Conservation (phyloP, 2,113 vertebrate genomes). For the Lophotis ruficrista region DNA sequence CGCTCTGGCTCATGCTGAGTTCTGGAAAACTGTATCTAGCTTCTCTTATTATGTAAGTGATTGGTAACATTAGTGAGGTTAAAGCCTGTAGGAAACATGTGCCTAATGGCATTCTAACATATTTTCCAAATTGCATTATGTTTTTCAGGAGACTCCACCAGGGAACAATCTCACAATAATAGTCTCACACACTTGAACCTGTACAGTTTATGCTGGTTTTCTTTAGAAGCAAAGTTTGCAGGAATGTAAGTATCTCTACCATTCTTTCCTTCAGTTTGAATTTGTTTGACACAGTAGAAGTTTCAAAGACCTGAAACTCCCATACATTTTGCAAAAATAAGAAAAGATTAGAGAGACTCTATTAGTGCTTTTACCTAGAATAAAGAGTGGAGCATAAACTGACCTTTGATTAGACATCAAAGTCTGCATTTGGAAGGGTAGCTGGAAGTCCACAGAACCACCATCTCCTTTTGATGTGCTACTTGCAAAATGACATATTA, state of each 20-base stretch:
- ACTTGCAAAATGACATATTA: neutral
- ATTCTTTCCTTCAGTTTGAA: neutral
- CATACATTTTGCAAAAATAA: slow-evolving; percentile 13
- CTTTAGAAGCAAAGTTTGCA: neutral
- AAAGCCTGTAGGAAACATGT: neutral
- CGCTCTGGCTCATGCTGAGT: neutral
- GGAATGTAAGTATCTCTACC: neutral
- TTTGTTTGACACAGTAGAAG: neutral
- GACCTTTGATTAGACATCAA: slow-evolving; percentile 38
- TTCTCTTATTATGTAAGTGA: neutral
- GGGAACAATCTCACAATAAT: neutral
- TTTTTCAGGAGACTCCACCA: neutral
- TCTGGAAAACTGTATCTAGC: neutral
- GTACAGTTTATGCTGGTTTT: neutral
- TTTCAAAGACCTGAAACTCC: slow-evolving; percentile 6
- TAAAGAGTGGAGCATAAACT: neutral
- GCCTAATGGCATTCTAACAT: neutral
- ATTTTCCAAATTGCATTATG: neutral
- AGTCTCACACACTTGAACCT: neutral
- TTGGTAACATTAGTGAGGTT: neutral
- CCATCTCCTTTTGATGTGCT: neutral
- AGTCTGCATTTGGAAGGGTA: neutral
- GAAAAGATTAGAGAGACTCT: neutral
- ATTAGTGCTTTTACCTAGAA: neutral
- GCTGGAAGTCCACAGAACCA: neutral